Base-by-base conservation (phyloP, 2,113 vertebrate species). In the Oncorhynchus tshawytscha region DNA sequence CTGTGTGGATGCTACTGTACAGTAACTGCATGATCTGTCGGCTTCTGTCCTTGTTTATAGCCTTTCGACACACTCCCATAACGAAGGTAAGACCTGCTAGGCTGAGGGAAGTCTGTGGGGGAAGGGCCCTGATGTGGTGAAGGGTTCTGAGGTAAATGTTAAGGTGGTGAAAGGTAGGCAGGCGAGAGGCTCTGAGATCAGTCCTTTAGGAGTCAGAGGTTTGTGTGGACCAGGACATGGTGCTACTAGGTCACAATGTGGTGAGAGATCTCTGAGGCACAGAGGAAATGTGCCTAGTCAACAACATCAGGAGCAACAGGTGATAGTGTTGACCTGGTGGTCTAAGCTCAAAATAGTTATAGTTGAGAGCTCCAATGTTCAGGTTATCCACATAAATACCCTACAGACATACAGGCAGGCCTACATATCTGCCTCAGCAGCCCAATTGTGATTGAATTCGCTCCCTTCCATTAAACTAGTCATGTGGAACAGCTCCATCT, bases 61-160 rank as follows among this genome's bases (percentile, higher is more conserved):
- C 39, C 39, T 86, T 83, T 87, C 85, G 85, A 72, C 88, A 87
- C 79, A 65, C 75, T 78, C 69, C 70, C 81, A 76, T 90, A 83
- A 87, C 22, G 39, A 45, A 45, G 39, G 11, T 84, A 73, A 85
- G 71, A 67, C 66, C 39, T 2, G 3, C 34, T 72, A 59, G 67
- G 76, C 48, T 62, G 27, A 16, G 12, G 31, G 54, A 74, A 20
- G 62, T 71, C 77, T 74, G 71, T 67, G 64, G 65, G 71, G 20
- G 34, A 66, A 45, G 67, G 71, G 75, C 78, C 69, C 73, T 24
- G 6, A 29, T 75, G 57, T 51, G 15, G 54, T 39, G n/a, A 27
- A 62, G 60, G 54, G n/a, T 72, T 75, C 48, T 22, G 31, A 78
- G 29, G 59, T 79, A 45, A 45, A 88, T 90, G 77, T 74, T 80